Conservation (phyloP, 2,888 invertebrate genomes). For the Rotaria socialis region DNA sequence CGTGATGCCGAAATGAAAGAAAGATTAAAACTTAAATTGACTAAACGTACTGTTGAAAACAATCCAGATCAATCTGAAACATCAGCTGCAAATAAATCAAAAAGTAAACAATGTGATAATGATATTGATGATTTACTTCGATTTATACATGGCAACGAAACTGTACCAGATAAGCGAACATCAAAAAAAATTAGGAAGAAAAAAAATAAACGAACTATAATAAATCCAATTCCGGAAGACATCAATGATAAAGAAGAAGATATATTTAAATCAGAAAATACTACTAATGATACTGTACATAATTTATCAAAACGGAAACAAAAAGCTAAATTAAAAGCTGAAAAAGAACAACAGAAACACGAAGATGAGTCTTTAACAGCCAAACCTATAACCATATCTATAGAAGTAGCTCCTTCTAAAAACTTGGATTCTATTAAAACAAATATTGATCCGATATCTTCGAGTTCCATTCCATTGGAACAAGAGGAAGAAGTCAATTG, state of each 20-base stretch:
- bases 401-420: neutral
- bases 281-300: neutral
- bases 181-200: neutral
- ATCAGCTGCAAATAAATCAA: neutral
- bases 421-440: neutral
- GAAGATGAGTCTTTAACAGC: neutral
- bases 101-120: neutral
- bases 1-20: neutral
- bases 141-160: constrained; percentile 12
- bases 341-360: neutral
- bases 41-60: neutral
- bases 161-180: neutral
- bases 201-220: neutral
- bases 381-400: neutral
- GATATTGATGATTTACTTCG: constrained; percentile 33
- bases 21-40: neutral
- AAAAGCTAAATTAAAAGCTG: neutral
- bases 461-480: neutral
- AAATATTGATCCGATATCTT: neutral
- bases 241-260: neutral
- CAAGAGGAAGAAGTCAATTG: constrained; percentile 7
- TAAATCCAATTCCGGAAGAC: neutral
- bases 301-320: neutral
- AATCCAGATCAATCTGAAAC: neutral
- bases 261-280: neutral